These are phyloP conservation scores for Poliocrania exsul DNA, from an alignment of 2,797 vertebrate genomes.

Conservation along the genomic window DNA sequence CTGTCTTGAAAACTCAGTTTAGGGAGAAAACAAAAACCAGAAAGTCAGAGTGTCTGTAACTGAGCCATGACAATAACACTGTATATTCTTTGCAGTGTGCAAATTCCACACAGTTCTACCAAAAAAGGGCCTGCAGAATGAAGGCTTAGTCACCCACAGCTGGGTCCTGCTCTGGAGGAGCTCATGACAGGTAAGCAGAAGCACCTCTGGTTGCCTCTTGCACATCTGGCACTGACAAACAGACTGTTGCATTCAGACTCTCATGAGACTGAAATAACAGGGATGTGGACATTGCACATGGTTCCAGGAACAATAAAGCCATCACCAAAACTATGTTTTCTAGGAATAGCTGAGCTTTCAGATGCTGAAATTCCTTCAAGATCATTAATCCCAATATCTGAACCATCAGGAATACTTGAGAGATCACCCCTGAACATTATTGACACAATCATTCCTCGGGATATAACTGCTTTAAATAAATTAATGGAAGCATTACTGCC, in stretches of 20 bases:
- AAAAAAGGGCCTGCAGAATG: background rate
- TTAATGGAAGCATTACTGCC: background rate
- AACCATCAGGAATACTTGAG: background rate
- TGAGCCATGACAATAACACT: background rate
- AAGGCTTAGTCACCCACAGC: background rate
- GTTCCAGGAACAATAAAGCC: background rate
- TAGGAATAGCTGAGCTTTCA: background rate
- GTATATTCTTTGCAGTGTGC: background rate
- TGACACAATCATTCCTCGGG: background rate
- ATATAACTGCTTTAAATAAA: background rate
- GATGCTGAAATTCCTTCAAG: background rate
- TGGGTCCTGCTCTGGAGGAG: background rate
- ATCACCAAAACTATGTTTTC: background rate
- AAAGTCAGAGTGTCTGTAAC: background rate
- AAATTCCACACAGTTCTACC: background rate
- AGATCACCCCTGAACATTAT: background rate
- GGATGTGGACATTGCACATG: background rate
- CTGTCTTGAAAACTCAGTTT: background rate
- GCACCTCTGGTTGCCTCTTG: background rate
- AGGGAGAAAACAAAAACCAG: background rate
- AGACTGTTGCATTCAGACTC: background rate
- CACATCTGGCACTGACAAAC: background rate
- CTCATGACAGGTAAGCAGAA: background rate
- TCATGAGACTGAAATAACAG: background rate
- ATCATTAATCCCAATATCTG: background rate